These are phyloP conservation scores for Hylaeus anthracinus DNA, from an alignment of 1,140 invertebrate genomes.

Conservation along the genomic window DNA sequence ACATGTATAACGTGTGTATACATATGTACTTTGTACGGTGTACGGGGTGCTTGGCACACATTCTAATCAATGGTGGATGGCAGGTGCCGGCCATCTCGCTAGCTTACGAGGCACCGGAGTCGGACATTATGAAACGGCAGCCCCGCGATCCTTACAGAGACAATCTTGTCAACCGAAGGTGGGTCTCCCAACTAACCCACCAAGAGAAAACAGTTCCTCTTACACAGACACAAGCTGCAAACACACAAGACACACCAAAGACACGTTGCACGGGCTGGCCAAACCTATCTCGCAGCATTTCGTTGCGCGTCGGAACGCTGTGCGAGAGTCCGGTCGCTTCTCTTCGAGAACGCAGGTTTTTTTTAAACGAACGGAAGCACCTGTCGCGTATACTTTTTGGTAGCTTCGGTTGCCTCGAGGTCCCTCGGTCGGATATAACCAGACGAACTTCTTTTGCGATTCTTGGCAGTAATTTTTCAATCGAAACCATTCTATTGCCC, in stretches of 20 bases:
- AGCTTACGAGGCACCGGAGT: conserved; percentile 97
- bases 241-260: not conserved
- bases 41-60: conserved; percentile 57
- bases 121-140: conserved; percentile 98
- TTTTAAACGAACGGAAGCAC: too few species aligned
- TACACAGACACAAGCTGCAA: conserved; percentile 6
- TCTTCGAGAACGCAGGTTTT: too few species aligned
- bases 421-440: too few species aligned
- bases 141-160: conserved; percentile 96
- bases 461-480: not conserved
- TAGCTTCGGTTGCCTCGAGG: too few species aligned
- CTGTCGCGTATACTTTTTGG: too few species aligned
- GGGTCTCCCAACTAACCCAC: conserved; percentile 75
- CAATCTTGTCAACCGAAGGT: conserved; percentile 97
- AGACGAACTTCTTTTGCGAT: too few species aligned
- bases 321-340: too few species aligned
- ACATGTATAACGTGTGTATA: conserved; percentile 46
- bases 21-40: conserved; percentile 53
- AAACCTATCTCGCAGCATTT: not conserved
- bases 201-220: conserved; percentile 55
- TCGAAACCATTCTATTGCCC: too few species aligned
- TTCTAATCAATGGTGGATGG: conserved; percentile 81
- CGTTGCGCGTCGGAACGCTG: too few species aligned
- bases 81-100: conserved; percentile 97
- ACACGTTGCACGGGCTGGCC: conserved; percentile 3